Conservation (phyloP, 1,140 invertebrate genomes). For the Dreissena rostriformis region DNA sequence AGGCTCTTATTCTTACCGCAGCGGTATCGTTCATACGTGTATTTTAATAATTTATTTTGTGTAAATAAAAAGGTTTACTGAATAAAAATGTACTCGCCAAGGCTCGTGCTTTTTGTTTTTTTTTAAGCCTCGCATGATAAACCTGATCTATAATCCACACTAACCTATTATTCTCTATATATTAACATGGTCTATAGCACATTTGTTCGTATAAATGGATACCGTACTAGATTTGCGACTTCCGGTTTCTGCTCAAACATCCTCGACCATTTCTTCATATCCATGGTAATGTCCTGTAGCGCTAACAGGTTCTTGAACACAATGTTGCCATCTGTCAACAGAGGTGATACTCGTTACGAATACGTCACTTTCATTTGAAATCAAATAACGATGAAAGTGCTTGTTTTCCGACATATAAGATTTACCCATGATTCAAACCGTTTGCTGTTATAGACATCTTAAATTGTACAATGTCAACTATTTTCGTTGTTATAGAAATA, state of each 20-base stretch:
- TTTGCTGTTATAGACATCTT: no score
- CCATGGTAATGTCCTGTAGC: conserved; percentile 68
- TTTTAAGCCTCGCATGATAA: neutral
- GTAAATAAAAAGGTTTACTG: neutral
- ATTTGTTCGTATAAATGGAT: neutral
- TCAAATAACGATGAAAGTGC: no score
- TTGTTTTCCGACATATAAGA: no score
- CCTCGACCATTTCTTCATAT: conserved; percentile 47
- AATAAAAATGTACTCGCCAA: neutral
- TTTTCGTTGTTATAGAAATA: no score
- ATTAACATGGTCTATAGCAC: neutral
- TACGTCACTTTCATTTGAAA: no score
- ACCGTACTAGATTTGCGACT: neutral
- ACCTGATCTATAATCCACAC: neutral
- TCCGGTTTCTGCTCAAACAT: conserved; percentile 37
- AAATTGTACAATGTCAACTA: no score
- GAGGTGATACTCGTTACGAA: no score
- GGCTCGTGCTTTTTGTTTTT: neutral
- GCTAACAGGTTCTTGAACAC: conserved; percentile 72
- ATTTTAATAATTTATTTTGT: neutral
- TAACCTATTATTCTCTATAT: neutral
- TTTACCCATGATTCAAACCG: no score
- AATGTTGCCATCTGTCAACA: conserved; percentile 58
- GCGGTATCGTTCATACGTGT: no score
- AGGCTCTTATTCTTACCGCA: no score